These are phyloP conservation scores for Leucozona laternaria DNA, from an alignment of 2,888 invertebrate species.

Conservation along the genomic window DNA sequence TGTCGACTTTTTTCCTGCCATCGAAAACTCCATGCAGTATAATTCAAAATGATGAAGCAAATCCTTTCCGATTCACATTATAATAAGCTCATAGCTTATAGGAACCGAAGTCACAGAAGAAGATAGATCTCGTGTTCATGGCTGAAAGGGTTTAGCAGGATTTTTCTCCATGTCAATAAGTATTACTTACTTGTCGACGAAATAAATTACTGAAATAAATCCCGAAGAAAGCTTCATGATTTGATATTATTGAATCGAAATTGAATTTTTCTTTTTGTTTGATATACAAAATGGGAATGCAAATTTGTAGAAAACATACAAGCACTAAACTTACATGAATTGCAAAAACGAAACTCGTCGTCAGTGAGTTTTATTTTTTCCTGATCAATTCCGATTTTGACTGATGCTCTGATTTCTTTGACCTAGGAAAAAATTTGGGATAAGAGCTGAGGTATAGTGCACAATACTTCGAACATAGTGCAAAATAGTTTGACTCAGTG, in stretches of 20 bases:
- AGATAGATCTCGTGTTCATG: constrained; percentile 46
- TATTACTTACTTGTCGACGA: constrained; percentile 31
- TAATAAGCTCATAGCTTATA: constrained; percentile 34
- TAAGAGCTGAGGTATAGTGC: no score
- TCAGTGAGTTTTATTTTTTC: no score
- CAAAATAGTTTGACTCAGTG: no score
- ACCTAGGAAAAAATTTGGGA: no score
- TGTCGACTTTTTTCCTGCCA: not conserved
- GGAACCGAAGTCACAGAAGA: not conserved
- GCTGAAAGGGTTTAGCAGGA: constrained; percentile 33
- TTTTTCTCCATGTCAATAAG: constrained; percentile 24
- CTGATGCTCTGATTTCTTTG: no score
- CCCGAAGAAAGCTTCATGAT: constrained; percentile 5
- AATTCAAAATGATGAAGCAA: constrained; percentile 45
- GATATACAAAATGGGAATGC: not conserved
- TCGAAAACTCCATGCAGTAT: not conserved
- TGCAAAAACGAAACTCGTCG: no score
- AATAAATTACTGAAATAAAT: constrained; percentile 28
- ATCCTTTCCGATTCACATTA: constrained; percentile 57
- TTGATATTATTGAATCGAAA: constrained; percentile 14
- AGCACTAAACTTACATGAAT: no score
- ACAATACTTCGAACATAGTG: no score
- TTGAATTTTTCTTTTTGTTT: constrained; percentile 15
- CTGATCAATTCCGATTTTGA: no score
- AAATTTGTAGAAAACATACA: not conserved